phyloP scores from a whole-genome alignment of 2,888 invertebrate species.

The Acleris laterana region DNA sequence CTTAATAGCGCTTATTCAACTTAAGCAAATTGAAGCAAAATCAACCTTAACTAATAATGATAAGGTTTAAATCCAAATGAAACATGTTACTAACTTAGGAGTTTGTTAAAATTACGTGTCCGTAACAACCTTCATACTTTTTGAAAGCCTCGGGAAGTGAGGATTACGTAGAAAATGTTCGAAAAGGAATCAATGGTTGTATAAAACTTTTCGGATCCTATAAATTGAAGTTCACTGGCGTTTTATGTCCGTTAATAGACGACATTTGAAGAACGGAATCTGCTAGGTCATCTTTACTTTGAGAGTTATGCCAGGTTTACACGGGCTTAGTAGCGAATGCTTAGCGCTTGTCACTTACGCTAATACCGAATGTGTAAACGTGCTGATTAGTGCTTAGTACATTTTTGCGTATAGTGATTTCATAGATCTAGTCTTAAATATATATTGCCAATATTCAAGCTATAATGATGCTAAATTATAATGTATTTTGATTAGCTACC shows the following conservation, averaged over 20 bases:
- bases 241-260: background rate
- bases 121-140: background rate
- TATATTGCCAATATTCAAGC: too few relatives aligned
- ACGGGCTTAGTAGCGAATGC: too few relatives aligned
- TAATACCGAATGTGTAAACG: too few relatives aligned
- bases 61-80: background rate
- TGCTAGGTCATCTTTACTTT: too few relatives aligned
- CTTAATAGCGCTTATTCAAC: background rate
- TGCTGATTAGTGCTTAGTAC: too few relatives aligned
- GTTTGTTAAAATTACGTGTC: background rate
- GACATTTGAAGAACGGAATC: too few relatives aligned
- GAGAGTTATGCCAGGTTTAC: too few relatives aligned
- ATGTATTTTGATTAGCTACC: too few relatives aligned
- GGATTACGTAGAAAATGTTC: background rate
- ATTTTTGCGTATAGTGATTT: too few relatives aligned
- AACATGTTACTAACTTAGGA: background rate
- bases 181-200: background rate
- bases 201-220: conserved; percentile 14
- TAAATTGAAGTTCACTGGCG: background rate
- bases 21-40: background rate
- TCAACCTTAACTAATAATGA: background rate
- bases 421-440: too few relatives aligned
- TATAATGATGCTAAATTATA: too few relatives aligned
- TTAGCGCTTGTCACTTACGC: too few relatives aligned
- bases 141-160: conserved; percentile 7